These are phyloP conservation scores for Vollenhovia emeryi DNA, from an alignment of 1,140 invertebrate species.

Conservation along the genomic window DNA sequence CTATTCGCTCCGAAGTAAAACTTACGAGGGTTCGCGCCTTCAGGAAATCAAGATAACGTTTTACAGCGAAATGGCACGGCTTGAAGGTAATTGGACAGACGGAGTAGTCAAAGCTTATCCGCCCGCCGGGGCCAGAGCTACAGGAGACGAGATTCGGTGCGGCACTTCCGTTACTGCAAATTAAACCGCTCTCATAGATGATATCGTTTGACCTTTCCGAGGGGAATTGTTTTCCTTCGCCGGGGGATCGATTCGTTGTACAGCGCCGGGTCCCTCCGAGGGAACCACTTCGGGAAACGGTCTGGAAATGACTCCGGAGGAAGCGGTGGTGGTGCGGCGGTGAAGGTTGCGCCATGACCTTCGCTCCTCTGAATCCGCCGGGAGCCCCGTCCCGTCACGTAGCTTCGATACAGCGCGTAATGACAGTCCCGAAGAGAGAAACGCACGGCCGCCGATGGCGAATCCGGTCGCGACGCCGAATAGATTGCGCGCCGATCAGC, in stretches of 20 bases:
- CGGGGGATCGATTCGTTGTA: constrained; percentile 12
- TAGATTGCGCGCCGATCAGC: constrained; percentile 37
- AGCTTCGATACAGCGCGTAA: constrained; percentile 72
- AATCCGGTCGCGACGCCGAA: constrained; percentile 46
- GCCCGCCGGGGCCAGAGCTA: not conserved
- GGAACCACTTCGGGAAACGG: constrained; percentile 6
- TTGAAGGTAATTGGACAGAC: not conserved
- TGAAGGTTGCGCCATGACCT: constrained; percentile 55
- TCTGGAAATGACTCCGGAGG: constrained; percentile 33
- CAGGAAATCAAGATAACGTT: not conserved
- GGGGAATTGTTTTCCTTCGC: not conserved
- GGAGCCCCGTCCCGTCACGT: constrained; percentile 64
- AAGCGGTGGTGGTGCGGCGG: not conserved
- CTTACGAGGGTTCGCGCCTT: not conserved
- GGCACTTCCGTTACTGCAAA: constrained; percentile 29
- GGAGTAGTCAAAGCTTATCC: not conserved
- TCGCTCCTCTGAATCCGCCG: constrained; percentile 35
- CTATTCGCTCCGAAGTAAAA: not conserved
- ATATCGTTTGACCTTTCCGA: not conserved
- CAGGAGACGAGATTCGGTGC: not conserved
- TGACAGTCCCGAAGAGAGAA: constrained; percentile 70
- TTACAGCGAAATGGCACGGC: not conserved
- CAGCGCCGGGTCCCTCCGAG: not conserved
- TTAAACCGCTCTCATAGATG: constrained; percentile 20
- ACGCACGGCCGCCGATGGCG: constrained; percentile 44